Evolutionary conservation across 92 coral and sea anemone species (phyloP).

Genomic region (Porites rus): DNA sequence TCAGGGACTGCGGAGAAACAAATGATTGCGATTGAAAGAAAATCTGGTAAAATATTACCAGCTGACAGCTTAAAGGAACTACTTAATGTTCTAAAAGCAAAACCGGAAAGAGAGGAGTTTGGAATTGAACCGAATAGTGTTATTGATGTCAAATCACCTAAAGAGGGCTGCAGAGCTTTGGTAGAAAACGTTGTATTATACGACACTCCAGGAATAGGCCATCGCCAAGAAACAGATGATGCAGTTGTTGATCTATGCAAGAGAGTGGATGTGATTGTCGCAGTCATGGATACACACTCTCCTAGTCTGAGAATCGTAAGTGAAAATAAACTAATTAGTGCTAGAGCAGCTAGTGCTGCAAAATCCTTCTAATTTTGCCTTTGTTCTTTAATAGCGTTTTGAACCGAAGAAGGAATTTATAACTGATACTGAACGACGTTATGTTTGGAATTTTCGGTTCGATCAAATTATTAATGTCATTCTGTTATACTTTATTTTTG

Average conservation of each 20-base stretch:
- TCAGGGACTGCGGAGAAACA: slow-evolving; percentile 5
- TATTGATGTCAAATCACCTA: slow-evolving; percentile 36
- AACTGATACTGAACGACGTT: too few species aligned
- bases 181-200: slow-evolving; percentile 40
- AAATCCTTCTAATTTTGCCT: too few species aligned
- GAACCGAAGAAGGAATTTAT: too few species aligned
- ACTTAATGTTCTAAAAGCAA: slow-evolving; percentile 32
- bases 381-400: too few species aligned
- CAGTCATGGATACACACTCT: slow-evolving; percentile 52
- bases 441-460: too few species aligned
- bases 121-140: slow-evolving; percentile 22
- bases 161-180: slow-evolving; percentile 32
- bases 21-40: slow-evolving; percentile 10
- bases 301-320: slow-evolving; percentile 36
- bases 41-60: neutral
- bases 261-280: slow-evolving; percentile 41
- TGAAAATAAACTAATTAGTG: neutral
- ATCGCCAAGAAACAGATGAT: slow-evolving; percentile 28
- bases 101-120: neutral
- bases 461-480: too few species aligned
- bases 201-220: slow-evolving; percentile 50
- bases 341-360: too few species aligned
- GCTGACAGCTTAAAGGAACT: slow-evolving; percentile 1
- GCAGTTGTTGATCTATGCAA: slow-evolving; percentile 35
- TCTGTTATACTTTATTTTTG: too few species aligned